These are phyloP conservation scores for Micrastur ruficollis DNA, from an alignment of 2,797 vertebrate species.

Conservation along the genomic window DNA sequence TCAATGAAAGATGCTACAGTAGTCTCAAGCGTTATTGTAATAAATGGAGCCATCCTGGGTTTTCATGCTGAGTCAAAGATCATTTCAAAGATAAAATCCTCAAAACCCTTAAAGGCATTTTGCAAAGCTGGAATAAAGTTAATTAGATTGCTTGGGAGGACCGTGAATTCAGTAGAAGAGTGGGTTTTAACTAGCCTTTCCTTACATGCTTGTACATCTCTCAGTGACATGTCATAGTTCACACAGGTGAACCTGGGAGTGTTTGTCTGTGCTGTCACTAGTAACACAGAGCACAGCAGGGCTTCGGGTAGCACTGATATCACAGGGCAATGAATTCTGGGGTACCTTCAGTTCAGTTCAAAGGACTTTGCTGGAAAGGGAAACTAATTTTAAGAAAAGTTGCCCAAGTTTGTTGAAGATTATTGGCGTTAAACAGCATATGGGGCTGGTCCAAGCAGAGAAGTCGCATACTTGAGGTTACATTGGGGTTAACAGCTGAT, in stretches of 20 bases:
- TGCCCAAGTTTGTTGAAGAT: background rate
- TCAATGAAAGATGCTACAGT: background rate
- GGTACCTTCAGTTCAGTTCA: background rate
- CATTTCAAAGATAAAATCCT: background rate
- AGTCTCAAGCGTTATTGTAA: background rate
- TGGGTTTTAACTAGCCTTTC: background rate
- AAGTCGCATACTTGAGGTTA: background rate
- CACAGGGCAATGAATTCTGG: background rate
- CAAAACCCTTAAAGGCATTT: background rate
- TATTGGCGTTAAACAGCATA: background rate
- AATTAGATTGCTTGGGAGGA: background rate
- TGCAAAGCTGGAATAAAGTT: background rate
- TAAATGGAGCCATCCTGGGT: background rate
- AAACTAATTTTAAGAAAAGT: background rate
- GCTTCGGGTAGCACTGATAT: background rate
- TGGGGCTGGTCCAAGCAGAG: background rate
- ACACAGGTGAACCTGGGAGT: background rate
- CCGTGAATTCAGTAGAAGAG: background rate
- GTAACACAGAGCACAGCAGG: background rate
- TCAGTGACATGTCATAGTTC: background rate
- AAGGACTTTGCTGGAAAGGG: background rate
- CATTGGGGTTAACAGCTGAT: background rate
- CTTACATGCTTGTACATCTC: background rate
- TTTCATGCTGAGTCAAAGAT: slow-evolving; percentile 10
- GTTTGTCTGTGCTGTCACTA: background rate